Percentiles rank a stretch among this genome's conserved stretches.
Conservation (phyloP, 2,888 invertebrate species). For the Anthrax anthrax region DNA sequence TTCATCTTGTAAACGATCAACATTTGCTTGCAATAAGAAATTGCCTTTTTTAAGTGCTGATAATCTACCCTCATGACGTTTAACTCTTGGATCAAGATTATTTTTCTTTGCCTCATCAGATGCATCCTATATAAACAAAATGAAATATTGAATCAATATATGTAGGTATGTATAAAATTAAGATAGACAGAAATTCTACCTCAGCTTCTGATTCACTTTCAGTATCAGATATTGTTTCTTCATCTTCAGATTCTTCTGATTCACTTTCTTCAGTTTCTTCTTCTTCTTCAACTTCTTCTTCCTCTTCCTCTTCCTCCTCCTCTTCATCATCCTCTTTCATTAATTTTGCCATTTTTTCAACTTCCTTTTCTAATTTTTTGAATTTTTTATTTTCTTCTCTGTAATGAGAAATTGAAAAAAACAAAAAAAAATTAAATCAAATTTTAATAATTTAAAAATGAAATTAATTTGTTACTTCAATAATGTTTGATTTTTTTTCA, state of each 20-base stretch:
- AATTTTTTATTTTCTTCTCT: slow-evolving; percentile 70
- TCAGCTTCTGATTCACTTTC: slow-evolving; percentile 56
- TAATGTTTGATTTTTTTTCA: slow-evolving; percentile 65
- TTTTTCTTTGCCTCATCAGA: slow-evolving; percentile 50
- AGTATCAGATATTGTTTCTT: slow-evolving; percentile 50
- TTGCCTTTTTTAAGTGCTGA: slow-evolving; percentile 77
- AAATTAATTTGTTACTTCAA: slow-evolving; percentile 40
- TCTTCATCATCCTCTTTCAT: slow-evolving; percentile 69
- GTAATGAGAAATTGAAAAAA: slow-evolving; percentile 3
- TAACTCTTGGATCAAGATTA: slow-evolving; percentile 48
- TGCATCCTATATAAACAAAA: slow-evolving; percentile 41
- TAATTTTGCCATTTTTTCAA: slow-evolving; percentile 79
- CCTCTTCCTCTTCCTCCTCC: slow-evolving; percentile 53
- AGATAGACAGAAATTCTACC: slow-evolving; percentile 21
- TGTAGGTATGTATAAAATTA: not conserved
- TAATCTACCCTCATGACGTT: slow-evolving; percentile 64
- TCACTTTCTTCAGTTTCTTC: slow-evolving; percentile 33
- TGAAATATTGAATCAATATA: slow-evolving; percentile 2
- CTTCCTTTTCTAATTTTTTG: slow-evolving; percentile 71
- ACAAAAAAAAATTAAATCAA: slow-evolving; percentile 7
- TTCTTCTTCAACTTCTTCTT: slow-evolving; percentile 37
- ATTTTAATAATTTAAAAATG: not conserved
- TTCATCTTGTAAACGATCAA: slow-evolving; percentile 75
- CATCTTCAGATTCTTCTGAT: slow-evolving; percentile 34
- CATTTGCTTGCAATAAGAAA: slow-evolving; percentile 72